Conservation (phyloP, 2,797 vertebrate genomes). For the Periparus ater region DNA sequence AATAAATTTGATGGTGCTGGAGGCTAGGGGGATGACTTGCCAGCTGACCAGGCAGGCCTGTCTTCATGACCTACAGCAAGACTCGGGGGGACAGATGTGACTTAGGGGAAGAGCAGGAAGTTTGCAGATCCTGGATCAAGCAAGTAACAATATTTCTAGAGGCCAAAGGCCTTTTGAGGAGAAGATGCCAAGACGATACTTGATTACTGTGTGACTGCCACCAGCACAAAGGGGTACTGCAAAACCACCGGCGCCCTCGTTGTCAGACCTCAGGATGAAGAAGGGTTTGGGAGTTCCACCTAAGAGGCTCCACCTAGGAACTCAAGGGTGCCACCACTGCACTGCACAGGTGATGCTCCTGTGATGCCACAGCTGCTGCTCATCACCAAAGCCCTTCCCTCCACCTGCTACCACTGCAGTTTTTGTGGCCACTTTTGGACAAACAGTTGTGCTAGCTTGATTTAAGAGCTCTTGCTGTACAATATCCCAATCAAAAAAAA, state of each 20-base stretch:
- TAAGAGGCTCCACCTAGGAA: background rate
- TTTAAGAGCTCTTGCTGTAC: background rate
- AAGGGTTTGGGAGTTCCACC: background rate
- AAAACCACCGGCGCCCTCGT: fast-evolving
- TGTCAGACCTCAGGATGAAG: background rate
- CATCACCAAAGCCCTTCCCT: background rate
- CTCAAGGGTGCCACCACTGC: fast-evolving
- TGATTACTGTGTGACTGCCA: fast-evolving
- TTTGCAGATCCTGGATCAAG: background rate
- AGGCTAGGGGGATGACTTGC: fast-evolving
- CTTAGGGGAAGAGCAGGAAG: background rate
- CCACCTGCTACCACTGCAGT: background rate
- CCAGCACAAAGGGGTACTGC: background rate
- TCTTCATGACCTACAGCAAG: background rate
- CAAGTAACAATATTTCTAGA: background rate
- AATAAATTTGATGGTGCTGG: fast-evolving
- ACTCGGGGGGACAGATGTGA: background rate
- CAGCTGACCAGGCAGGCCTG: background rate
- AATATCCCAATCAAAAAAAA: background rate
- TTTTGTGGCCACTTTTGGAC: background rate
- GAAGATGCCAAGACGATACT: background rate
- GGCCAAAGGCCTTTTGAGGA: background rate
- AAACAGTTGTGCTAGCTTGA: background rate
- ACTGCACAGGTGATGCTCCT: background rate
- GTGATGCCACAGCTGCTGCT: background rate